Evolutionary conservation across 2,113 vertebrate genomes (phyloP), one percentile per base, ranked within the genome.

Genomic region (Bufo gargarizans): DNA sequence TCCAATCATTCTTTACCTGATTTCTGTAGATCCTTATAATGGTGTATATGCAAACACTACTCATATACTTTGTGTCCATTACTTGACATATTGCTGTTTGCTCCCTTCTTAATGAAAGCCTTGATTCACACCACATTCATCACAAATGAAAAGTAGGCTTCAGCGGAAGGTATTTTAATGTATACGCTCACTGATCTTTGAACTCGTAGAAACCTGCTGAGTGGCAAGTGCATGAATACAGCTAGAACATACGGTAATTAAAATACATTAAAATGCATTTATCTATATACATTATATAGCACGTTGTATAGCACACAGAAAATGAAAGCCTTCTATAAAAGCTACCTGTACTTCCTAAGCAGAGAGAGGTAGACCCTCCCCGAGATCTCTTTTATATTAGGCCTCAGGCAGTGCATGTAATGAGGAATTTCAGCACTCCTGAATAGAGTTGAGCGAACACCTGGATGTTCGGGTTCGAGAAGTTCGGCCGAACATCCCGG

Each of bases 381-480:
- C 63, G 14, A 77, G 43, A 72, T 49, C 55, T 45, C 33, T 58
- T 85, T 77, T 85, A 59, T 77, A 76, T 61, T 20, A 85, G 55
- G n/a, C 83, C 53, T 72, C 53, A 71, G 83, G 84, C 84, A 85
- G 84, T 49, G 55, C 84, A 59, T 77, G 53, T 85, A 85, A 85
- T 85, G 69, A 77, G 55, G 71, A 61, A 77, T 74, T 85, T 76
- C 71, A 59, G 84, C 84, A n/a, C 71, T 76, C 71, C 71, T 85
- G 69, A 85, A 85, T n/a, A n/a, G n/a, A n/a, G n/a, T n/a, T n/a
- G n/a, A n/a, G n/a, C n/a, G n/a, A n/a, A n/a, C n/a, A n/a, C n/a
- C n/a, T n/a, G n/a, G n/a, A n/a, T n/a, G n/a, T n/a, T n/a, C n/a
- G n/a, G n/a, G n/a, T n/a, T n/a, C n/a, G n/a, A n/a, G n/a, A n/a